phyloP scores from a whole-genome alignment of 2,113 vertebrate genomes.

The Dicentrarchus labrax region DNA sequence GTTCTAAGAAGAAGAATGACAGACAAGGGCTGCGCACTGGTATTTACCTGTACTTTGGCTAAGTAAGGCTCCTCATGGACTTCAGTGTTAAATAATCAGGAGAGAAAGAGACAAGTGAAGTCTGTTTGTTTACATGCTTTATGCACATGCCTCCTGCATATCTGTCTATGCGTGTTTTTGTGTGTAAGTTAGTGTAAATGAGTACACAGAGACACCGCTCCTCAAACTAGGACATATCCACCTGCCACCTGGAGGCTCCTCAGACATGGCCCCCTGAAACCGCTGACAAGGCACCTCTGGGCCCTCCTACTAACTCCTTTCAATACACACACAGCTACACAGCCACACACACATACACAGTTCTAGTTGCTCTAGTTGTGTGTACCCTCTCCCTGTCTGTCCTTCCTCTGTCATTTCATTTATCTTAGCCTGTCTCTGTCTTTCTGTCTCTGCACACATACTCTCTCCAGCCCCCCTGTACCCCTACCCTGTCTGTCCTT shows the following conservation, averaged over 20 bases:
- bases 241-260: slow-evolving; percentile 75
- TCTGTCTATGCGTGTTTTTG: slow-evolving; percentile 2
- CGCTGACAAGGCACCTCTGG: slow-evolving; percentile 67
- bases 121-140: neutral
- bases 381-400: slow-evolving; percentile 49
- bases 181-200: neutral
- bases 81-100: neutral
- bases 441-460: slow-evolving; percentile 2
- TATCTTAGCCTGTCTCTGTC: slow-evolving; percentile 37
- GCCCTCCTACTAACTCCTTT: slow-evolving; percentile 32
- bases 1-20: neutral
- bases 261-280: slow-evolving; percentile 65
- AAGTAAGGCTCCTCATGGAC: neutral
- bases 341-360: slow-evolving; percentile 11
- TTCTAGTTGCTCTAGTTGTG: slow-evolving; percentile 23
- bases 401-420: slow-evolving; percentile 62
- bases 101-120: neutral
- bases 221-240: slow-evolving; percentile 68
- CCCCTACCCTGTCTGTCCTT: slow-evolving; percentile 14
- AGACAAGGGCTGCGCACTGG: neutral
- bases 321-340: slow-evolving; percentile 18
- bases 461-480: neutral
- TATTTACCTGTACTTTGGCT: neutral
- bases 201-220: slow-evolving; percentile 26
- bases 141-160: neutral